Base-by-base conservation (phyloP, 2,797 vertebrate genomes). In the Enteromius trimaculatus region DNA sequence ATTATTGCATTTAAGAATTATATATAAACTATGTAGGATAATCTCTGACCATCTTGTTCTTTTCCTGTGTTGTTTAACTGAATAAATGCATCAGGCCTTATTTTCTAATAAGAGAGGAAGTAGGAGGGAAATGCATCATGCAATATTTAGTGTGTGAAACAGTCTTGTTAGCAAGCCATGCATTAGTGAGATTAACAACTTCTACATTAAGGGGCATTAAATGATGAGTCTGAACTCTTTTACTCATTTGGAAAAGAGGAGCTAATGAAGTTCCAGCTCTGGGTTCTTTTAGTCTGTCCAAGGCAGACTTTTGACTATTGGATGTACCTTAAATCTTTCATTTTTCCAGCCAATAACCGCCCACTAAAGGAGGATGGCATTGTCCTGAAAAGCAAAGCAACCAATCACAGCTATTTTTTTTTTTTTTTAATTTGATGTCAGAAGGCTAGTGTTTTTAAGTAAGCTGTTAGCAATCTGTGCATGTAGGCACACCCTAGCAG, bases 91-190 rank as follows among this genome's bases (percentile, higher is more conserved):
- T 4, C 31, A 13, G 16, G 76, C n/a, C 44, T 34, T 53, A 1
- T 37, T 60, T 66, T 34, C 79, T 71, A 53, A 83, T 51, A 82
- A 42, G 70, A 75, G 60, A 70, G 62, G 82, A 87, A 83, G 42
- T 53, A 42, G 65, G 81, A 64, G 53, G 79, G 85, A 88, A 88
- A 86, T 42, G 60, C 64, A 68, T 85, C 77, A 88, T 93, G 85
- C 93, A 92, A 92, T 91, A 93, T 92, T 93, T 85, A 92, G 77
- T 65, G 87, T 34, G 69, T 89, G 87, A 87, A 86, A 70, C 78
- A 76, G 88, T 86, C 75, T 87, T 91, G 89, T 88, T 89, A 84
- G 88, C 86, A 89, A 90, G 86, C 42, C 64, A 70, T 91, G 89
- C 90, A 90, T 92, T 91, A 85, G 80, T 79, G 74, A 85, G 71